Base-by-base conservation (phyloP, 2,113 vertebrate genomes). In the Sminthopsis crassicaudata region DNA sequence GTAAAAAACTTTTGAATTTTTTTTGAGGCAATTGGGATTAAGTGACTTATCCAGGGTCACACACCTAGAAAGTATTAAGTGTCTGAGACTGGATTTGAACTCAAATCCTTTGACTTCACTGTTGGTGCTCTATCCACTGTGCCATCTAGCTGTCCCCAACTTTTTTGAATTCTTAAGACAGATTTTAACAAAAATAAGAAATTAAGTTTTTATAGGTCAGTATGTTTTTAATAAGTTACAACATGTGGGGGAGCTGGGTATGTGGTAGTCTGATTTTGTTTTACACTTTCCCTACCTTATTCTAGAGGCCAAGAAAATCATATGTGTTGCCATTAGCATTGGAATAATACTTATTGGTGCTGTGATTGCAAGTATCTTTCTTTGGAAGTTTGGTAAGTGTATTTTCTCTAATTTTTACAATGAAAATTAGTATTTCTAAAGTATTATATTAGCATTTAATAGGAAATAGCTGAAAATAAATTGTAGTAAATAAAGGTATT, bases 381-480 rank as follows among this genome's bases (percentile, higher is more conserved):
- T 98, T 57, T 99, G 99, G 99, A 98, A 97, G 94, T 98, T 98
- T 92, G 53, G 99, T 99, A 98, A 99, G 98, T 92, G 8, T 24
- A 3, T 48, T 6, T 67, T 19, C 60, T 22, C n/a, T 42, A 42
- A 84, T 84, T 84, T 42, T 84, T 84, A 42, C 8, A 42, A 42
- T 42, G 67, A 42, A 84, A 22, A 42, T 19, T 2, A 42, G 26
- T 76, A 3, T n/a, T 42, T 42, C 5, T 76, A 76, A 84, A 7
- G n/a, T 42, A 84, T 42, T 23, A 23, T 42, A 16, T 76, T n/a
- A 76, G 1, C 6, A 76, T 42, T 76, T 76, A 23, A 23, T 84
- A 8, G 67, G 6, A 19, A 42, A 84, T 84, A 16, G n/a, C 36
- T 42, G 67, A 76, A 76, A 76, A 76, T 19, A 42, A 67, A 22